phyloP scores from a whole-genome alignment of 1,140 invertebrate species.

The Trachymyrmex cornetzi region DNA sequence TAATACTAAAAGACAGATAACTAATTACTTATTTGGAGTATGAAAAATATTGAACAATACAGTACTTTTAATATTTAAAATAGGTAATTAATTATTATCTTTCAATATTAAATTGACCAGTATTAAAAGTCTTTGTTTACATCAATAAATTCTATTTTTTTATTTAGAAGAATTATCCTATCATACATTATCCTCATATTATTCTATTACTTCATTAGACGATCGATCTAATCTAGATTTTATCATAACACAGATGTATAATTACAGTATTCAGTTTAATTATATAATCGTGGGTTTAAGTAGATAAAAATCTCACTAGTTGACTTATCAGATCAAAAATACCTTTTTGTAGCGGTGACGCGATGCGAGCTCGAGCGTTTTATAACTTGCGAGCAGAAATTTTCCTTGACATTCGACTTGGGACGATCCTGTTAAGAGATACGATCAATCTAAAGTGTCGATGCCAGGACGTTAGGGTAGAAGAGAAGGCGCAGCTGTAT shows the following conservation, averaged over 20 bases:
- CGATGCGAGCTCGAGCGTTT: neutral
- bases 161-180: neutral
- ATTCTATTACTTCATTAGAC: neutral
- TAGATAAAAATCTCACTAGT: neutral
- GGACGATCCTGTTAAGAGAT: slow-evolving; percentile 47
- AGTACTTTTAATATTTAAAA: no score
- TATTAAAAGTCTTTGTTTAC: no score
- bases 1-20: no score
- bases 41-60: no score
- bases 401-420: slow-evolving; percentile 42
- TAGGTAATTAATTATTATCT: no score
- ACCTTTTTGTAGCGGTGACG: neutral
- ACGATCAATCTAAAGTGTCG: slow-evolving; percentile 38
- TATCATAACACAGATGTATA: neutral
- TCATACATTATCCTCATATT: no score
- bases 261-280: neutral
- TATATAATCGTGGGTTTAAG: neutral
- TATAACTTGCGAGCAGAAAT: slow-evolving; percentile 20
- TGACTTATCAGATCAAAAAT: neutral
- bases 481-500: slow-evolving; percentile 68
- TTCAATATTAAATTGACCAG: no score
- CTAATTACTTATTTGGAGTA: no score
- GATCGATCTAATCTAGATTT: neutral
- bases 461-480: slow-evolving; percentile 45
- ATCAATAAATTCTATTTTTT: neutral